Percentiles rank a stretch among this genome's conserved stretches.
These are phyloP conservation scores for Micromussa lordhowensis DNA, from an alignment of 92 coral and sea anemone species.

Conservation along the genomic window DNA sequence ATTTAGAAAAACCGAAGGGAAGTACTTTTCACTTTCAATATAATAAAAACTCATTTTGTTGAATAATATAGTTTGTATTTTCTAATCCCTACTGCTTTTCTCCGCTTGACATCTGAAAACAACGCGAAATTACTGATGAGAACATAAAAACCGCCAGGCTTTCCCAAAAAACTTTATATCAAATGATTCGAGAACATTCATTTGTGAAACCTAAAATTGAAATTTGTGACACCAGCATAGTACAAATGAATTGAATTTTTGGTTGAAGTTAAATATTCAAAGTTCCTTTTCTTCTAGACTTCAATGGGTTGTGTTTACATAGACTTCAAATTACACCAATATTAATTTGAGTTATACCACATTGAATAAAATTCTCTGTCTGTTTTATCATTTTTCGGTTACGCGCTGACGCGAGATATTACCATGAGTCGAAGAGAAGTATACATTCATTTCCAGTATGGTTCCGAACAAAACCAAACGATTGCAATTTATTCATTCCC, in stretches of 20 bases:
- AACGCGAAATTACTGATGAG: conserved; percentile 36
- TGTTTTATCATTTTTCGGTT: conserved; percentile 13
- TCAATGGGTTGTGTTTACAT: conserved; percentile 62
- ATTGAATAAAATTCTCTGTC: conserved; percentile 41
- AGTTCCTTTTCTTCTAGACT: conserved; percentile 44
- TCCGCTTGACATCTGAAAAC: conserved; percentile 36
- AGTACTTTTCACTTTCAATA: conserved; percentile 38
- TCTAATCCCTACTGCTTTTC: conserved; percentile 23
- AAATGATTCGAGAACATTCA: not conserved
- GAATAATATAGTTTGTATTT: conserved; percentile 47
- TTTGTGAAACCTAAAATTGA: conserved; percentile 33
- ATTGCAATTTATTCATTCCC: conserved; percentile 17
- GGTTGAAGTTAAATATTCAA: conserved; percentile 58
- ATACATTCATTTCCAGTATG: not conserved
- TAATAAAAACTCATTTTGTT: conserved; percentile 47
- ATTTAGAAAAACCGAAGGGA: not conserved
- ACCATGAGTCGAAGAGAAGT: conserved; percentile 4
- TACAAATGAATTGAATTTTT: conserved; percentile 64
- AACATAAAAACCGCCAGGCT: not conserved
- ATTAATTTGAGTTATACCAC: conserved; percentile 41
- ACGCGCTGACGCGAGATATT: not conserved
- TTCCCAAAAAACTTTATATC: no score
- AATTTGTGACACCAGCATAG: not conserved
- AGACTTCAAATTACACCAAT: conserved; percentile 76
- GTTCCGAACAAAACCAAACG: not conserved